phyloP scores from a whole-genome alignment of 2,888 invertebrate species.

The Tinea pellionella region DNA sequence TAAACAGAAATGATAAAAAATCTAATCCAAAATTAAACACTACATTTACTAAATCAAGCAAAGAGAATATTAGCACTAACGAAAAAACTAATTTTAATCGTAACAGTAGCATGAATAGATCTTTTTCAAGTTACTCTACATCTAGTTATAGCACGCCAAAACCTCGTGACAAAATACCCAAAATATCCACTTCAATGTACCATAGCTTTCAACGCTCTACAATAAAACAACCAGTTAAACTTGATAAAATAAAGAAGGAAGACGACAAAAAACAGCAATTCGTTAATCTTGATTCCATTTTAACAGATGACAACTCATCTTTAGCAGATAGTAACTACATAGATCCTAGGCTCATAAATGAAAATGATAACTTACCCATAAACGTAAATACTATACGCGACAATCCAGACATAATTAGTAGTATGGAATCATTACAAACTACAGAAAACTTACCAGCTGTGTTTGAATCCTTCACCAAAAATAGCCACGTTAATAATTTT shows the following conservation, averaged over 20 bases:
- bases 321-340: slow-evolving; percentile 66
- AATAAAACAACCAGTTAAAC: slow-evolving; percentile 53
- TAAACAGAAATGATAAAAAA: slow-evolving; percentile 55
- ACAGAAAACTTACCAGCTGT: slow-evolving; percentile 62
- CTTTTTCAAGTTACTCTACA: slow-evolving; percentile 54
- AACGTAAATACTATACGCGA: slow-evolving; percentile 62
- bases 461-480: slow-evolving; percentile 54
- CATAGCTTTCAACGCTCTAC: slow-evolving; percentile 59
- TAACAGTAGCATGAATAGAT: slow-evolving; percentile 50
- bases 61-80: slow-evolving; percentile 52
- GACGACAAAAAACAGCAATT: slow-evolving; percentile 42
- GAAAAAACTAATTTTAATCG: slow-evolving; percentile 52
- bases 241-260: slow-evolving; percentile 56
- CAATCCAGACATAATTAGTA: slow-evolving; percentile 63
- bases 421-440: slow-evolving; percentile 61
- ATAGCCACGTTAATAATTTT: slow-evolving; percentile 36
- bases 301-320: slow-evolving; percentile 51
- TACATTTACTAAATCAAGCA: slow-evolving; percentile 61
- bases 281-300: slow-evolving; percentile 59
- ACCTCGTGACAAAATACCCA: slow-evolving; percentile 59
- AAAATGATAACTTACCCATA: slow-evolving; percentile 76
- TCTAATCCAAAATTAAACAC: slow-evolving; percentile 56
- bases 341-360: slow-evolving; percentile 74
- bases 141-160: slow-evolving; percentile 58
- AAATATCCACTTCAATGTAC: slow-evolving; percentile 58